Base-by-base conservation (phyloP, 2,888 invertebrate genomes). In the Dugesia japonica region DNA sequence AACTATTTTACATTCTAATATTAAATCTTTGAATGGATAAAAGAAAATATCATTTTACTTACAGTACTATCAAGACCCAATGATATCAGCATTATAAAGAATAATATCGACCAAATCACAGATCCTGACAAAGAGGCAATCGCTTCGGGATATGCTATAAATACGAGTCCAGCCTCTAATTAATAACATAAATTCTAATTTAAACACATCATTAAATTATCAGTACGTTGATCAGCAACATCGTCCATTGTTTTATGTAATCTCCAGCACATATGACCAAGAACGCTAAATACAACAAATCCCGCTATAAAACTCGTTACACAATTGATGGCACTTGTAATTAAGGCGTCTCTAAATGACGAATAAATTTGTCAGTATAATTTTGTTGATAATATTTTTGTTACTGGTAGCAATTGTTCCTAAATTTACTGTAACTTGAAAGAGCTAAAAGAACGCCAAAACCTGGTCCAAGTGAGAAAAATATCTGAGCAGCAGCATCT, bases 41-140 rank as follows among this genome's bases (percentile, higher is more conserved):
- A n/a, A n/a, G n/a, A n/a, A n/a, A n/a, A n/a, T n/a, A n/a, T n/a
- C n/a, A n/a, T n/a, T n/a, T n/a, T n/a, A n/a, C n/a, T 80, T 79
- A 86, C 86, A 77, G 86, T 86, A 72, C 85, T 86, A 79, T 86
- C 86, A 28, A 86, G 82, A n/a, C 86, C 94, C 42, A 94, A 86
- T 0, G 94, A 94, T 81, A 94, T 93, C 77, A 94, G 87, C 94
- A 94, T 94, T 78, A 94, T 87, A 86, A 94, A 94, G 88, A 94
- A 94, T 80, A 94, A 91, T 81, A 94, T 89, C 27, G 93, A 91
- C 93, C 93, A 94, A 84, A 94, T 91, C 0, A 92, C 91, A 0
- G 92, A 92, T 71, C 92, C 91, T 9, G 89, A 89, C 91, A 94
- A 92, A 31, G 91, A 92, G 28, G 94, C 92, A 80, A 94, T 91